Percentiles rank a stretch among this genome's conserved stretches.
These are phyloP conservation scores for Ursus arctos DNA, from an alignment of 2,113 vertebrate species.

Conservation along the genomic window DNA sequence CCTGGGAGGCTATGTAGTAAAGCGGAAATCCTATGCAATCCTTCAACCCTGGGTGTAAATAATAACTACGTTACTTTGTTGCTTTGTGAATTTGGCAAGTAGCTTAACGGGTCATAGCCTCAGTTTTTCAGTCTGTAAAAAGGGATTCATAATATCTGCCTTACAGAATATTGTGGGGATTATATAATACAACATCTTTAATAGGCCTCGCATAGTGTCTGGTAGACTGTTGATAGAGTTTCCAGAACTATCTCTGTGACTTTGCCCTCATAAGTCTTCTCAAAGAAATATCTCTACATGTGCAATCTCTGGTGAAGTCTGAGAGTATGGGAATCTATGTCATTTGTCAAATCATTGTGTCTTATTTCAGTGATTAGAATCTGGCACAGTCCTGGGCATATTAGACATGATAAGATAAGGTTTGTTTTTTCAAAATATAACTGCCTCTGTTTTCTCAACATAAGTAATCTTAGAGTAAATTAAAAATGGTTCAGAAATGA, in stretches of 20 bases:
- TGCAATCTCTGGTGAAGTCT: neutral
- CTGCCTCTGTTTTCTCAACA: neutral
- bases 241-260: neutral
- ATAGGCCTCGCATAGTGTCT: neutral
- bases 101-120: neutral
- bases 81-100: neutral
- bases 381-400: neutral
- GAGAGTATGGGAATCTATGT: neutral
- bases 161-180: neutral
- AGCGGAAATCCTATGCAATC: neutral
- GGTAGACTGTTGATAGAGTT: neutral
- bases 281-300: neutral
- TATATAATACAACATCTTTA: neutral
- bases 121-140: neutral
- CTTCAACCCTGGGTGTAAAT: neutral
- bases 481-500: neutral
- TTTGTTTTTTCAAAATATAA: neutral
- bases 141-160: neutral
- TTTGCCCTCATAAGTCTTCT: neutral
- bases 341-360: neutral
- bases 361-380: neutral
- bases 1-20: neutral
- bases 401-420: neutral
- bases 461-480: constrained; percentile 1
- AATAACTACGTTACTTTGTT: neutral